These are phyloP conservation scores for Eira barbara DNA, from an alignment of 2,113 vertebrate genomes.

Conservation along the genomic window DNA sequence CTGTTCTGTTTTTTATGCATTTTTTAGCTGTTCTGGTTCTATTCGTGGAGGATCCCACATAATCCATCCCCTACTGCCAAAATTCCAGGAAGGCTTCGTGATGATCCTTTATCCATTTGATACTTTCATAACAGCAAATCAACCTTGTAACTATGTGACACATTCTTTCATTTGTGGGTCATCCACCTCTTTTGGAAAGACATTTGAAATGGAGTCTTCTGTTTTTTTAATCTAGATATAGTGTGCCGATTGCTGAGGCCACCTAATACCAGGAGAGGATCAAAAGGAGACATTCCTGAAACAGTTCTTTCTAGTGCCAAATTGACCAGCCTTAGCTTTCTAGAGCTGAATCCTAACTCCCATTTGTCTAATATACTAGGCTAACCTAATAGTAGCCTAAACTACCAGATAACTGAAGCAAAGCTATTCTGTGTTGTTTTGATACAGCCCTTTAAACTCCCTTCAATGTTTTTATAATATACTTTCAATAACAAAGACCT, in stretches of 20 bases:
- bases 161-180: constrained; percentile 71
- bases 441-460: background rate
- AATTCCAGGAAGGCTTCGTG: constrained; percentile 72
- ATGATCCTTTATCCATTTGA: constrained; percentile 31
- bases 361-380: background rate
- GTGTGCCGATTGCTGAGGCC: background rate
- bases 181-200: constrained; percentile 74
- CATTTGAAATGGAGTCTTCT: constrained; percentile 57
- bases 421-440: background rate
- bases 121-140: constrained; percentile 11
- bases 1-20: background rate
- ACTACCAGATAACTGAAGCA: background rate
- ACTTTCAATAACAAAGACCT: background rate
- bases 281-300: constrained; percentile 74
- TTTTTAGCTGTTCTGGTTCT: background rate
- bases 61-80: constrained; percentile 56
- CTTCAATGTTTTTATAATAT: background rate
- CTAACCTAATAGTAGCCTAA: background rate
- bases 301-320: constrained; percentile 56
- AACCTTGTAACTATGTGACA: constrained; percentile 66
- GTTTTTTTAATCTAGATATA: constrained; percentile 65
- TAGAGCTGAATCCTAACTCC: constrained; percentile 15
- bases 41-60: background rate
- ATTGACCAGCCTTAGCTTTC: constrained; percentile 31
- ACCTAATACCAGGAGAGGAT: constrained; percentile 38